phyloP scores from a whole-genome alignment of 2,113 vertebrate species.

The Syngnathus floridae region DNA sequence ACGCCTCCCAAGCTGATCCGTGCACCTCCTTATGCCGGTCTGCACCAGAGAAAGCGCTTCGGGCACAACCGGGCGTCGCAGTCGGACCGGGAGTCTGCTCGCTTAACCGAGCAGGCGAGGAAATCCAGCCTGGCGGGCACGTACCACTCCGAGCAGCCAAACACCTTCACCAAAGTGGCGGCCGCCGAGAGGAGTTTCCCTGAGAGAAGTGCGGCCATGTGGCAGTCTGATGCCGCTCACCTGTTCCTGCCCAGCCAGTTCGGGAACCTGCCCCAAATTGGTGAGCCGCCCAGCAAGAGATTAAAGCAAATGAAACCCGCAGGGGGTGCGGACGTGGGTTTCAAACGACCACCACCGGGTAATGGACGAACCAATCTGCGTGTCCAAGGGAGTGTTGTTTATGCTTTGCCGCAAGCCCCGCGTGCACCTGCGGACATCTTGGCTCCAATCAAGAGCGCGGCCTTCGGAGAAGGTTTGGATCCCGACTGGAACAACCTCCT shows the following conservation, averaged over 20 bases:
- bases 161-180: conserved; percentile 21
- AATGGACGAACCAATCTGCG: conserved; percentile 65
- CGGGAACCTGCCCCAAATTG: conserved; percentile 56
- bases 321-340: conserved; percentile 30
- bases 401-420: conserved; percentile 59
- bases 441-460: conserved; percentile 58
- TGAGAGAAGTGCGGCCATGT: conserved; percentile 47
- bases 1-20: conserved; percentile 43
- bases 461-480: conserved; percentile 63
- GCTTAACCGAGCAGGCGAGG: conserved; percentile 37
- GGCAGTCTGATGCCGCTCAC: conserved; percentile 67
- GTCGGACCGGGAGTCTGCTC: conserved; percentile 27
- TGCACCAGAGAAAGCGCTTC: conserved; percentile 51
- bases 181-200: conserved; percentile 49
- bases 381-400: conserved; percentile 60
- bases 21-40: conserved; percentile 52
- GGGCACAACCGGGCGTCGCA: not conserved
- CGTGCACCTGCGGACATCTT: conserved; percentile 50
- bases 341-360: conserved; percentile 37
- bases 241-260: conserved; percentile 70
- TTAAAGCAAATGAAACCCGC: conserved; percentile 54
- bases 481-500: conserved; percentile 69
- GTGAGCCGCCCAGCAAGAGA: conserved; percentile 77
- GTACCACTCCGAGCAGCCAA: conserved; percentile 21
- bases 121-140: conserved; percentile 32